Conservation (phyloP, 37 sponge, comb jelly and placozoan species). For the Hormiphora californensis region DNA sequence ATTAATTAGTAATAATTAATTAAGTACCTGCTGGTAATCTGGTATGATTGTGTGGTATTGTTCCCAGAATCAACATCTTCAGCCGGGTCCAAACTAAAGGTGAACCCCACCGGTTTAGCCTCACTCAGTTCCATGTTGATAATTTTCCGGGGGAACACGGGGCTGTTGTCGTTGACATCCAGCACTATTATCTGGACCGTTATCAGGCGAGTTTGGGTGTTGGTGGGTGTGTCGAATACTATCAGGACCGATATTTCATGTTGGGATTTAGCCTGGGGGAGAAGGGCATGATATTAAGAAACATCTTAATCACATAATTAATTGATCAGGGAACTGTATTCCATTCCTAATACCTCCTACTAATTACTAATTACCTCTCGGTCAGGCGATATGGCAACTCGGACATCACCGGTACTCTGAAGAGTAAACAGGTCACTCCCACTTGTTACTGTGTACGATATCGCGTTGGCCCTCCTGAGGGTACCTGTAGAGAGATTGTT, state of each 20-base stretch:
- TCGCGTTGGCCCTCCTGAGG: not conserved
- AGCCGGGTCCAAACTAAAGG: not conserved
- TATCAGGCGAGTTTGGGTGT: no score
- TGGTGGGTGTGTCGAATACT: conserved; percentile 10
- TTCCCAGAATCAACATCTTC: not conserved
- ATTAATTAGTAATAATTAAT: not conserved
- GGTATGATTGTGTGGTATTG: conserved; percentile 32
- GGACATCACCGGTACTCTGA: not conserved
- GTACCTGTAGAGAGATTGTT: not conserved
- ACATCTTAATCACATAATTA: not conserved
- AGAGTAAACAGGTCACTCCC: not conserved
- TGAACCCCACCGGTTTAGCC: conserved; percentile 41
- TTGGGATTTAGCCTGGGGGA: not conserved
- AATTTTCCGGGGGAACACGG: conserved; percentile 26
- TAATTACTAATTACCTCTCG: conserved; percentile 51
- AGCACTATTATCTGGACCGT: not conserved
- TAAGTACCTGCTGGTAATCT: conserved; percentile 14
- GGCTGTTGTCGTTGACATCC: conserved; percentile 22
- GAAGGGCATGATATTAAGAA: not conserved
- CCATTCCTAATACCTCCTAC: no score
- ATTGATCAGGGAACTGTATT: no score
- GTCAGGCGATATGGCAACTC: not conserved
- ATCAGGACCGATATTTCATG: not conserved
- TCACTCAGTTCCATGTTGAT: not conserved
- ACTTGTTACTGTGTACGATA: not conserved